phyloP scores from a whole-genome alignment of 2,113 vertebrate species.

The Salvelinus sp. region DNA sequence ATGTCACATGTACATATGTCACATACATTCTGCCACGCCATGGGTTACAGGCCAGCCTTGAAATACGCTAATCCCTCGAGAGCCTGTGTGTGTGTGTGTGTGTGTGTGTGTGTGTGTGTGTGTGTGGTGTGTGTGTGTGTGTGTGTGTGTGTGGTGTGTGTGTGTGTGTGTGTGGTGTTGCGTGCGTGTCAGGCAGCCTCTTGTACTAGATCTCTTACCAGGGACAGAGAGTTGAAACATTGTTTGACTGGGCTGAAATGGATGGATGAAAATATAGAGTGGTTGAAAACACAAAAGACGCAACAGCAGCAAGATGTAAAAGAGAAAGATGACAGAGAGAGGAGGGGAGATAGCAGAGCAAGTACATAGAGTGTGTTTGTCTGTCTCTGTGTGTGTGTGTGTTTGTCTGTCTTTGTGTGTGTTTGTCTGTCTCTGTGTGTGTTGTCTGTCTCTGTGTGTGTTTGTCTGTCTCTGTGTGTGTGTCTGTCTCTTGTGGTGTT shows the following conservation, averaged over 20 bases:
- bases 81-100: conserved; percentile 15
- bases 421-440: not conserved
- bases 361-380: not conserved
- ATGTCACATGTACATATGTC: conserved; percentile 61
- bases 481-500: too few relatives aligned
- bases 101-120: too few relatives aligned
- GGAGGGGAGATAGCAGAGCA: not conserved
- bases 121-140: conserved; percentile 19
- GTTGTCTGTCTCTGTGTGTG: not conserved
- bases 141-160: conserved; percentile 24
- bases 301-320: not conserved
- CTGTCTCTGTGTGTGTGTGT: not conserved
- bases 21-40: conserved; percentile 44
- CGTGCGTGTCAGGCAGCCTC: conserved; percentile 13
- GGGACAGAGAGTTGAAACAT: not conserved
- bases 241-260: conserved; percentile 5
- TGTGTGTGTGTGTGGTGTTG: conserved; percentile 17
- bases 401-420: not conserved
- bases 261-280: conserved; percentile 1
- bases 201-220: not conserved
- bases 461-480: not conserved
- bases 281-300: not conserved
- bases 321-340: conserved; percentile 4
- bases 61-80: conserved; percentile 44
- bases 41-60: conserved; percentile 37